phyloP scores from a whole-genome alignment of 2,113 vertebrate genomes.

The Corythoichthys haematopterus region DNA sequence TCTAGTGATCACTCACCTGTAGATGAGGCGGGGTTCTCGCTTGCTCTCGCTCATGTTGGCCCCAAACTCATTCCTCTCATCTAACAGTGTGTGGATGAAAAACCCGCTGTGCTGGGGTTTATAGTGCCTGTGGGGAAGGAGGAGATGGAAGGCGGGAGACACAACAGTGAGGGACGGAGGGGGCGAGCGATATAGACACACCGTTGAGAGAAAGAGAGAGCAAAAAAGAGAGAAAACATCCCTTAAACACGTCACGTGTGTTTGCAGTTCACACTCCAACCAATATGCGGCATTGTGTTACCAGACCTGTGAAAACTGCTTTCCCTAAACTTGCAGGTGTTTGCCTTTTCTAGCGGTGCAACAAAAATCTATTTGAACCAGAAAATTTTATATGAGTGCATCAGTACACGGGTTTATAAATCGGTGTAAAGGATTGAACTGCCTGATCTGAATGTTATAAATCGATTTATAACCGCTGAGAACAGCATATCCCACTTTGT shows the following conservation, averaged over 20 bases:
- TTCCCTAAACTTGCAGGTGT: background rate
- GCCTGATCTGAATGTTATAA: too few species aligned
- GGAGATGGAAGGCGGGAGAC: constrained; percentile 27
- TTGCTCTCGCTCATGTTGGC: background rate
- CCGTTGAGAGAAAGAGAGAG: constrained; percentile 30
- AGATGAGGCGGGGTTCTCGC: constrained; percentile 5
- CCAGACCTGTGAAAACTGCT: background rate
- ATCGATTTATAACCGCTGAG: too few species aligned
- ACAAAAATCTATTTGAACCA: too few species aligned
- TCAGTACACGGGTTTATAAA: too few species aligned
- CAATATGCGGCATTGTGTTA: background rate
- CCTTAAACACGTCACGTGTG: too few species aligned
- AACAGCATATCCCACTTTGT: too few species aligned
- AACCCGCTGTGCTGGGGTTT: constrained; percentile 55
- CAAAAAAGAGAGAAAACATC: constrained; percentile 8
- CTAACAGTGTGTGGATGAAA: constrained; percentile 48
- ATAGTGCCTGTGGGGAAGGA: constrained; percentile 40
- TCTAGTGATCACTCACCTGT: constrained; percentile 38
- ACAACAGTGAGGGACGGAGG: constrained; percentile 10
- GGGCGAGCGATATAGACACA: constrained; percentile 63
- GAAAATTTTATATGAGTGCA: too few species aligned
- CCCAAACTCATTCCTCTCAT: constrained; percentile 26
- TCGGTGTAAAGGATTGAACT: too few species aligned
- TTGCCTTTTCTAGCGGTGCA: too few species aligned
- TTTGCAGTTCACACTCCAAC: background rate